These are phyloP conservation scores for Drosophila serrata DNA, from an alignment of 1,140 invertebrate genomes.

Conservation along the genomic window DNA sequence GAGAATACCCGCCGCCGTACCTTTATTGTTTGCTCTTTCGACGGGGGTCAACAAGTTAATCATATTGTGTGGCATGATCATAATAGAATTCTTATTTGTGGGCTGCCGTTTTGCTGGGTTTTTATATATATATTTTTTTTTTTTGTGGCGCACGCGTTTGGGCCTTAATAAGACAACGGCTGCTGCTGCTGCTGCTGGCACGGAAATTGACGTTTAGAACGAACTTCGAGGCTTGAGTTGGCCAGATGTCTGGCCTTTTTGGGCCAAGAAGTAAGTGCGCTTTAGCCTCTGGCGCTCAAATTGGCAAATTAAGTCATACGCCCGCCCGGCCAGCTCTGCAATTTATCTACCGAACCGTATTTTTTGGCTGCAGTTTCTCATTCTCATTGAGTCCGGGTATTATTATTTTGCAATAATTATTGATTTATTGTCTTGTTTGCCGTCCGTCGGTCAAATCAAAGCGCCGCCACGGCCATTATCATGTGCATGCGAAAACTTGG, in stretches of 20 bases:
- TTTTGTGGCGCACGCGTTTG: constrained; percentile 53
- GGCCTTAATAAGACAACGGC: constrained; percentile 55
- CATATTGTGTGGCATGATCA: constrained; percentile 78
- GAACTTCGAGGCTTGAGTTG: constrained; percentile 21
- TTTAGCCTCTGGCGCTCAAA: constrained; percentile 77
- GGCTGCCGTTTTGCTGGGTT: constrained; percentile 27
- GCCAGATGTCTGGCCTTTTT: constrained; percentile 78
- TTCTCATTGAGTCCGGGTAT: constrained; percentile 22
- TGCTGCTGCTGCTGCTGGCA: constrained; percentile 54
- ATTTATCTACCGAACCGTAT: constrained; percentile 64
- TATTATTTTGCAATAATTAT: constrained; percentile 83
- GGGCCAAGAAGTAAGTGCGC: constrained; percentile 62
- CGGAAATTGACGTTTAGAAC: constrained; percentile 81
- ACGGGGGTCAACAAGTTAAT: constrained; percentile 80
- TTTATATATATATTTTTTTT: constrained; percentile 2
- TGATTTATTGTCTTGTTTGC: constrained; percentile 81
- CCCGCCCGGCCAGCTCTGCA: constrained; percentile 67
- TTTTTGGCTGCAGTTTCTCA: constrained; percentile 34
- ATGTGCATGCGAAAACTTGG: constrained; percentile 66
- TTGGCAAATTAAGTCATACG: constrained; percentile 84
- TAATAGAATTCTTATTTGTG: constrained; percentile 78
- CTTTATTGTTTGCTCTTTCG: constrained; percentile 64
- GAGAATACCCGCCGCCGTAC: constrained; percentile 39
- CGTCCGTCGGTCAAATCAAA: constrained; percentile 65
- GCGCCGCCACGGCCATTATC: constrained; percentile 68